Evolutionary conservation across 2,888 invertebrate genomes (phyloP).

Genomic region (Caenorhabditis sp.): DNA sequence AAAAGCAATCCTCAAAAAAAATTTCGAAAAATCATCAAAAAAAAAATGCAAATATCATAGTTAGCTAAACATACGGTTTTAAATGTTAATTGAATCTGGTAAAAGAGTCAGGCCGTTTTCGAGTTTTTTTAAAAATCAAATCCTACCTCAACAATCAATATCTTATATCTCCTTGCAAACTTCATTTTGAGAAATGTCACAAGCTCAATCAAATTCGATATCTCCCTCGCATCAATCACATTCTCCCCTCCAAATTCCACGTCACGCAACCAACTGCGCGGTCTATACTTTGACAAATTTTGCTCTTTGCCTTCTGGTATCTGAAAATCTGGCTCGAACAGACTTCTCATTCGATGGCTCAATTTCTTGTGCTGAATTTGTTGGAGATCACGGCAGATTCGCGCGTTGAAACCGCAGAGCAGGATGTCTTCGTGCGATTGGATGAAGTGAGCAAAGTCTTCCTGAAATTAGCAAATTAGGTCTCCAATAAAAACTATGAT

Average conservation of each 20-base stretch:
- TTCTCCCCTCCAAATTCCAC: slow-evolving; percentile 12
- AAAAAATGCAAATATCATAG: too few relatives aligned
- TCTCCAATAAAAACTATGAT: neutral
- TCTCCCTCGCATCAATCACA: slow-evolving; percentile 17
- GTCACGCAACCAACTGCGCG: slow-evolving; percentile 9
- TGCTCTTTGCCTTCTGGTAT: neutral
- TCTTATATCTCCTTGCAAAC: slow-evolving; percentile 25
- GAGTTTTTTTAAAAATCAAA: neutral
- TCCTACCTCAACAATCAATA: slow-evolving; percentile 17
- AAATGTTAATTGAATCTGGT: too few relatives aligned
- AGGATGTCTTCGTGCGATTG: slow-evolving; percentile 31
- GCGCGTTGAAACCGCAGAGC: slow-evolving; percentile 30
- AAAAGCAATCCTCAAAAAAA: too few relatives aligned
- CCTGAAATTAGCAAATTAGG: slow-evolving; percentile 9
- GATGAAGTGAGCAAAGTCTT: slow-evolving; percentile 31
- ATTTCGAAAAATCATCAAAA: too few relatives aligned
- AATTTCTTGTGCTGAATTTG: neutral
- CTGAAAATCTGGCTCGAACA: slow-evolving; percentile 12
- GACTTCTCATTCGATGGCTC: slow-evolving; percentile 11
- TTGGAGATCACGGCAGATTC: slow-evolving; percentile 18
- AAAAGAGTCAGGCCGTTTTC: too few relatives aligned
- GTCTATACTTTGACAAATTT: neutral
- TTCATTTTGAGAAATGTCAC: slow-evolving; percentile 19
- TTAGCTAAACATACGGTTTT: too few relatives aligned
- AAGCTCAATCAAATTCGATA: slow-evolving; percentile 18